Evolutionary conservation across 2,797 vertebrate species (phyloP), one percentile per base, ranked within the genome.

Genomic region (Parauchenoglanis punctatus): DNA sequence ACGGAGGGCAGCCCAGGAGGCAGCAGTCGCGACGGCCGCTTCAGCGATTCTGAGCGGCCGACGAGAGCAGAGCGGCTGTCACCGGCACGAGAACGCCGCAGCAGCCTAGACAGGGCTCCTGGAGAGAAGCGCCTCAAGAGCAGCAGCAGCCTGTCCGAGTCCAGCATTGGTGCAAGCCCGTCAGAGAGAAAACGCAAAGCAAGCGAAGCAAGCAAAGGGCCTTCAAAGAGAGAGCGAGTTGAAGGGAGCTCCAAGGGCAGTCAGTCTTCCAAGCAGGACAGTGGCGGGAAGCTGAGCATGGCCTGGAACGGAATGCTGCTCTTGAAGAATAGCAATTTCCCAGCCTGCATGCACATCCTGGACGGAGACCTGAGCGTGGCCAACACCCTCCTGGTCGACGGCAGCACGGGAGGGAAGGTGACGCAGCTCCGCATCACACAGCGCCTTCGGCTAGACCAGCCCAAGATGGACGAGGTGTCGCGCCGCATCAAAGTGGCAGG

Each of bases 301-400:
- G 98, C 98, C 46, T 99, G 98, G 99, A 97, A 98, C 1, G 98
- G 99, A 23, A 99, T 99, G 98, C 96, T 99, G 28, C 95, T 99
- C 10, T 94, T 99, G 88, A 99, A 99, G 92, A 99, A 99, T 95
- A 99, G 98, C 95, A 99, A 98, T 94, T 99, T 99, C 92, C 98
- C 98, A 6, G 98, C 99, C 92, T 98, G 97, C 92, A 99, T 99
- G 99, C 98, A 99, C 92, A 96, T 99, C 88, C 95, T 99, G 87
- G 97, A 99, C 91, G 99, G 99, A 2, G 97, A 99, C 92, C 96
- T 98, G 87, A 93, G 92, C 0, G 97, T 99, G 15, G 98, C 99
- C 92, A 97, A 96, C 87, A 97, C 97, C 89, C 97, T 99, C 83
- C 97, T 99, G 0, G 92, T 97, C 72, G 98, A 99, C 77, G 96